phyloP scores from a whole-genome alignment of 2,888 invertebrate species.

The Graphium colonna region DNA sequence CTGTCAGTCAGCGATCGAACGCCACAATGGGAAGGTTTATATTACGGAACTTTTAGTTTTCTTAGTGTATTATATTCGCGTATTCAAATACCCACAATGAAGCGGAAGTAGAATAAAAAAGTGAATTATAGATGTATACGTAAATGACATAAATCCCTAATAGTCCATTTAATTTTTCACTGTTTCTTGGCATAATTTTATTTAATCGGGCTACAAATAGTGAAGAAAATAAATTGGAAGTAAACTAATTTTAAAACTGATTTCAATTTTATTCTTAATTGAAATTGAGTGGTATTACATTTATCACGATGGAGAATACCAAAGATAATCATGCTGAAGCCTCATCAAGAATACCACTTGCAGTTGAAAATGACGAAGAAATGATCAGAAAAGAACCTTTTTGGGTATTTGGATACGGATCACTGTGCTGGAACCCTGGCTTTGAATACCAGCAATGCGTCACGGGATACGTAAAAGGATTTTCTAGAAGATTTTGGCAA shows the following conservation, averaged over 20 bases:
- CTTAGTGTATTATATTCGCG: constrained; percentile 45
- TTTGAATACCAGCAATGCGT: constrained; percentile 90
- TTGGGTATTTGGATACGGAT: constrained; percentile 98
- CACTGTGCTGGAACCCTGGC: constrained; percentile 96
- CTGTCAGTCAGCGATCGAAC: constrained; percentile 28
- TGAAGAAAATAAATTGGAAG: neutral
- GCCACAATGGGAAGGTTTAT: constrained; percentile 45
- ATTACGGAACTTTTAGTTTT: constrained; percentile 31
- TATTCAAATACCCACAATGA: constrained; percentile 55
- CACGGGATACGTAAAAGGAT: constrained; percentile 91
- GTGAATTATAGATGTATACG: constrained; percentile 43
- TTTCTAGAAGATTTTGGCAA: constrained; percentile 94
- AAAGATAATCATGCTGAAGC: constrained; percentile 17
- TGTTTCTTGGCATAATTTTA: constrained; percentile 32
- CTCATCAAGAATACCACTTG: constrained; percentile 13
- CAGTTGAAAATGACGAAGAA: constrained; percentile 33
- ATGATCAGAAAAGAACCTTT: constrained; percentile 69
- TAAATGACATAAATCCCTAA: constrained; percentile 39
- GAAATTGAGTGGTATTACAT: neutral
- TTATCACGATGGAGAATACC: constrained; percentile 24
- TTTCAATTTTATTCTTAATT: constrained; percentile 13
- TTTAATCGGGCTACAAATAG: constrained; percentile 22
- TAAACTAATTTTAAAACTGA: no score
- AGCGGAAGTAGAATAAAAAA: constrained; percentile 55
- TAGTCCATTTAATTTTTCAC: constrained; percentile 45